Percentiles rank a stretch among this genome's conserved stretches.
Conservation (phyloP, 2,888 invertebrate genomes). For the Aporophyla lueneburgensis region DNA sequence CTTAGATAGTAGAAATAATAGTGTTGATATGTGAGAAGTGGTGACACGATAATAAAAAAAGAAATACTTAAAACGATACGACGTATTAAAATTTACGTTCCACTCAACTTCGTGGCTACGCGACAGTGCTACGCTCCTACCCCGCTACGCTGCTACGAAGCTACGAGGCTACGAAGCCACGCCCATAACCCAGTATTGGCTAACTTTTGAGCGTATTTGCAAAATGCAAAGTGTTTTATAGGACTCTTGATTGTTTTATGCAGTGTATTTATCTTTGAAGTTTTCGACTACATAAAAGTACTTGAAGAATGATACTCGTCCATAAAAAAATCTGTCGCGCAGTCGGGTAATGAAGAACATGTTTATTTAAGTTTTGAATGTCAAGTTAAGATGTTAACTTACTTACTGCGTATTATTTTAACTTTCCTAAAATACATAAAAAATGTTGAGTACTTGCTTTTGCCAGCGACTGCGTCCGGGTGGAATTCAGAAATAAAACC, state of each 20-base stretch:
- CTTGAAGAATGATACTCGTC: background rate
- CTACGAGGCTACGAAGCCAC: slow-evolving; percentile 14
- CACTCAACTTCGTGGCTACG: background rate
- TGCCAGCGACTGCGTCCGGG: too few species aligned
- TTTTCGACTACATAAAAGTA: background rate
- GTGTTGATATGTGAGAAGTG: background rate
- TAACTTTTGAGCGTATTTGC: background rate
- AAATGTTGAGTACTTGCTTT: background rate
- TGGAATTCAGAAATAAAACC: too few species aligned
- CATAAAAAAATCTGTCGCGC: background rate
- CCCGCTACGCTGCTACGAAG: slow-evolving; percentile 3
- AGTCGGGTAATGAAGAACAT: background rate
- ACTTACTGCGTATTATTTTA: background rate
- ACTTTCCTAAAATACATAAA: background rate
- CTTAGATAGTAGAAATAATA: background rate
- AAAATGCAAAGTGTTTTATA: background rate
- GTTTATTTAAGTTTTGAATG: background rate
- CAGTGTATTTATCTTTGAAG: background rate
- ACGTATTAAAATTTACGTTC: background rate
- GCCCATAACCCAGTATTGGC: background rate
- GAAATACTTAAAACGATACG: background rate
- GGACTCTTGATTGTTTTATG: background rate
- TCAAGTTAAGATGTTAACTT: background rate
- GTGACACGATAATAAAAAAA: background rate
- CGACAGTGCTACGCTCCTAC: background rate